These are phyloP conservation scores for Piaya cayana DNA, from an alignment of 2,113 vertebrate species.

Conservation along the genomic window DNA sequence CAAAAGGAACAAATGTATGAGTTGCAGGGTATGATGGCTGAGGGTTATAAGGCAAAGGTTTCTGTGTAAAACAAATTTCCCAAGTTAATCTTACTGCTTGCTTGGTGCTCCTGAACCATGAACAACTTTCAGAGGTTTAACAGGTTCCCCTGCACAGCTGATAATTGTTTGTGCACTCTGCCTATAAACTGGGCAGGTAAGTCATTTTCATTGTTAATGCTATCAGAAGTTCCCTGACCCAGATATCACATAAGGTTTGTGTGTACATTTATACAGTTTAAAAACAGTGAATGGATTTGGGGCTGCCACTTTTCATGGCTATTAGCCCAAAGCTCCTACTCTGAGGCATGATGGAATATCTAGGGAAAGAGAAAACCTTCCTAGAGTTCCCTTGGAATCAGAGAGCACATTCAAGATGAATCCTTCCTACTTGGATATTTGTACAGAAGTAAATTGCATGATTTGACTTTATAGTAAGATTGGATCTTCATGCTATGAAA, in stretches of 20 bases:
- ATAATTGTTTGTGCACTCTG: background rate
- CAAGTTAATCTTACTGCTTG: background rate
- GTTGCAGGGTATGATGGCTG: background rate
- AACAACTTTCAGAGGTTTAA: background rate
- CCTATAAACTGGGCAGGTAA: background rate
- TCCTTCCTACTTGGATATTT: background rate
- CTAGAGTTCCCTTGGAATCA: background rate
- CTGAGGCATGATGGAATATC: background rate
- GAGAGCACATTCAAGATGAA: background rate
- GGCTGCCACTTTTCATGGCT: background rate
- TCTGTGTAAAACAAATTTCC: slow-evolving; percentile 2
- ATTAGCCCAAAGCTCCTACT: background rate
- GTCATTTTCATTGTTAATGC: background rate
- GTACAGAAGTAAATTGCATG: background rate
- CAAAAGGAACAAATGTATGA: background rate
- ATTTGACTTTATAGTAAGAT: background rate
- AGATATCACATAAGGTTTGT: background rate
- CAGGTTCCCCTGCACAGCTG: background rate
- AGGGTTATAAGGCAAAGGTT: background rate
- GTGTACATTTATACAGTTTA: fast-evolving
- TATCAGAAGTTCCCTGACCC: background rate
- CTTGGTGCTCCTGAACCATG: background rate
- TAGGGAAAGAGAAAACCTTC: background rate
- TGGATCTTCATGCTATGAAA: background rate
- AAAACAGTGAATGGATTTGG: background rate